Evolutionary conservation across 2,797 vertebrate species (phyloP).

Genomic region (Rhinella marina): DNA sequence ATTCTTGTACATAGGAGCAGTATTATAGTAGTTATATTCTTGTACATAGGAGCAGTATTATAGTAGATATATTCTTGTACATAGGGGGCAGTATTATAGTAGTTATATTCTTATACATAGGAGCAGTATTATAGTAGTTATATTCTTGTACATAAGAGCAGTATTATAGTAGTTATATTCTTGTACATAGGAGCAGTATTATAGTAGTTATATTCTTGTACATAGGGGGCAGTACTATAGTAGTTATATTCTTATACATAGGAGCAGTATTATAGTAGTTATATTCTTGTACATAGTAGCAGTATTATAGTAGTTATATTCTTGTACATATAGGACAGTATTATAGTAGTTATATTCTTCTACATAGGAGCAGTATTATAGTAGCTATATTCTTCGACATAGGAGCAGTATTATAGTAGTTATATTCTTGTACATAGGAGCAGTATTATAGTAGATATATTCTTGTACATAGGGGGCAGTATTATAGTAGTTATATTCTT

Average conservation of each 20-base stretch:
- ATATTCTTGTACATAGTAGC: constrained; percentile 1
- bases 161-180: constrained; percentile 5
- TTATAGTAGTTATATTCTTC: constrained; percentile 15
- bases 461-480: constrained; percentile 9
- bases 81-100: constrained; percentile 13
- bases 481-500: constrained; percentile 18
- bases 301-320: constrained; percentile 20
- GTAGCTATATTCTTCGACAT: constrained; percentile 18
- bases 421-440: constrained; percentile 5
- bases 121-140: constrained; percentile 7
- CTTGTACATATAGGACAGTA: constrained; percentile 4
- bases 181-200: neutral
- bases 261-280: constrained; percentile 7
- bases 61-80: constrained; percentile 10
- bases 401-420: constrained; percentile 3
- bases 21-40: constrained; percentile 12
- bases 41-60: neutral
- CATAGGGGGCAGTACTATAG: neutral
- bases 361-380: constrained; percentile 9
- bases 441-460: constrained; percentile 13
- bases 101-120: constrained; percentile 14
- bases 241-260: no score
- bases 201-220: constrained; percentile 4
- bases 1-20: neutral
- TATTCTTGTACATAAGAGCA: neutral